Evolutionary conservation across 1,140 invertebrate species (phyloP).

Genomic region (Lethrus apterus): DNA sequence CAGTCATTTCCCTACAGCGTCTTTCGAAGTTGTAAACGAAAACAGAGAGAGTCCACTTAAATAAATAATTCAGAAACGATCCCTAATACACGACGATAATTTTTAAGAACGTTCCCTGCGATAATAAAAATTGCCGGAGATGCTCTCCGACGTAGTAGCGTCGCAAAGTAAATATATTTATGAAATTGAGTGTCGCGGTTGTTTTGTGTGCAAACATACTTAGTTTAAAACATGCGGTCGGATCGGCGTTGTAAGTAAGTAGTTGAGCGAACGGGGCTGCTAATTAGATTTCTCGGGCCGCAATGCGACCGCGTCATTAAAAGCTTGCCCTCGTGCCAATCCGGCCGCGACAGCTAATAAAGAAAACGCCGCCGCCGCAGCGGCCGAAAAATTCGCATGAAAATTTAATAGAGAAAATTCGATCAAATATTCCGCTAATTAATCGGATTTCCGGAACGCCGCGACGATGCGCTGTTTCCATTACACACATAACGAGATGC

Average conservation of each 20-base stretch:
- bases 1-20: too few relatives aligned
- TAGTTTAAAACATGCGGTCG: constrained; percentile 11
- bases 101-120: too few relatives aligned
- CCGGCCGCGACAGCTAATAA: constrained; percentile 24
- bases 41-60: too few relatives aligned
- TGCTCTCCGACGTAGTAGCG: too few relatives aligned
- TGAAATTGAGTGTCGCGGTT: too few relatives aligned
- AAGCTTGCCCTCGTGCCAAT: constrained; percentile 18
- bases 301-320: constrained; percentile 27
- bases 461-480: constrained; percentile 1
- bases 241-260: constrained; percentile 20
- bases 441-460: constrained; percentile 7
- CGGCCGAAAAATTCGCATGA: constrained; percentile 7
- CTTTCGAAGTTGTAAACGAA: too few relatives aligned
- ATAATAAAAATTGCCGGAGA: too few relatives aligned
- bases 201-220: constrained; percentile 9
- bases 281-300: constrained; percentile 28
- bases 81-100: too few relatives aligned
- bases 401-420: constrained; percentile 11
- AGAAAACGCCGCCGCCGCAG: constrained; percentile 10
- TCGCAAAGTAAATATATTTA: too few relatives aligned
- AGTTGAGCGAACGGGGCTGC: constrained; percentile 28
- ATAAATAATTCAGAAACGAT: too few relatives aligned
- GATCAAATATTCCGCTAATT: constrained; percentile 12
- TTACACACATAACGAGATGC: constrained; percentile 8